Percentiles rank a stretch among this genome's conserved stretches.
These are phyloP conservation scores for Crypturellus undulatus DNA, from an alignment of 2,113 vertebrate genomes.

Conservation along the genomic window DNA sequence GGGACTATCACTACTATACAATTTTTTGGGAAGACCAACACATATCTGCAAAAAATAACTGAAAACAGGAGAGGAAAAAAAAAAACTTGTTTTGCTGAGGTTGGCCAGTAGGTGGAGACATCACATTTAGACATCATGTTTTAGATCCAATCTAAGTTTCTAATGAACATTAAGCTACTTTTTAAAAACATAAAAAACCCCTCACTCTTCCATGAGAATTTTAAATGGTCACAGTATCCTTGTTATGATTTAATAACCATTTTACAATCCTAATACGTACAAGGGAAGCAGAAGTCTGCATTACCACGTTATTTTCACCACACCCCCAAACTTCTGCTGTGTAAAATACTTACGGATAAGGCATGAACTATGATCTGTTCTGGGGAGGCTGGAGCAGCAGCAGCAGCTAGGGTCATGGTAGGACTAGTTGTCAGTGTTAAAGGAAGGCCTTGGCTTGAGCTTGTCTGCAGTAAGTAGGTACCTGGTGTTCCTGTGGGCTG, in stretches of 20 bases:
- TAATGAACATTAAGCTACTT: background rate
- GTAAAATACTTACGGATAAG: slow-evolving; percentile 84
- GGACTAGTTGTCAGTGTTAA: slow-evolving; percentile 87
- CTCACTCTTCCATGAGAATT: background rate
- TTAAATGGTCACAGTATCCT: background rate
- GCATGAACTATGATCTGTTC: slow-evolving; percentile 98
- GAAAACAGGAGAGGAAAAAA: background rate
- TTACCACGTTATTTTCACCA: fast-evolving
- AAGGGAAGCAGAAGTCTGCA: background rate
- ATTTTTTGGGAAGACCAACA: background rate
- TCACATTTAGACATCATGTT: background rate
- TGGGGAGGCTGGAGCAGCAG: slow-evolving; percentile 88
- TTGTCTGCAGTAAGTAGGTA: slow-evolving; percentile 94
- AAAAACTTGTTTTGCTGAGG: background rate
- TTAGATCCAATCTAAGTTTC: background rate
- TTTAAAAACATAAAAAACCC: background rate
- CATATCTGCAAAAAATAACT: background rate
- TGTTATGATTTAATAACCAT: background rate
- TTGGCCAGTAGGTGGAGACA: slow-evolving; percentile 1
- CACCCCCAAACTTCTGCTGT: background rate
- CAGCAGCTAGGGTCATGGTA: slow-evolving; percentile 89
- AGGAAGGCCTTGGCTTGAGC: slow-evolving; percentile 91
- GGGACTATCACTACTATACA: background rate
- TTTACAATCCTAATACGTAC: background rate
- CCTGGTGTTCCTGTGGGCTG: slow-evolving; percentile 96